A percentile compares a stretch with the other conserved stretches of the same genome.
phyloP scores from a whole-genome alignment of 2,797 vertebrate genomes.

The Selene dorsalis region DNA sequence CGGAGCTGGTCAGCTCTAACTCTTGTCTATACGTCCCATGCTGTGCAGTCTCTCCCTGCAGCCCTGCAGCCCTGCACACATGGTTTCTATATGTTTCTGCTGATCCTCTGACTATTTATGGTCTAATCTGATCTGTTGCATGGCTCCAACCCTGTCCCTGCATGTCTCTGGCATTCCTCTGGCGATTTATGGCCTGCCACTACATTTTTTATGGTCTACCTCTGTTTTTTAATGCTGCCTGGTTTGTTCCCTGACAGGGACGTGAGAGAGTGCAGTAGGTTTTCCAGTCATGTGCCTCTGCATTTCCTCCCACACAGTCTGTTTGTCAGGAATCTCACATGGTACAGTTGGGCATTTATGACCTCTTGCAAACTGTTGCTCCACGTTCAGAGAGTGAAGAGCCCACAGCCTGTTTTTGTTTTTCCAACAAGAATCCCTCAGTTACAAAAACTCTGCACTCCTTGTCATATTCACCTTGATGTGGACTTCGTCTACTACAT shows the following conservation, averaged over 20 bases:
- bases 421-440: background rate
- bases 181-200: slow-evolving; percentile 45
- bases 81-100: slow-evolving; percentile 11
- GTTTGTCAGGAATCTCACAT: background rate
- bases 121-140: background rate
- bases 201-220: background rate
- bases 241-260: slow-evolving; percentile 15
- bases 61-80: background rate
- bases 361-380: background rate
- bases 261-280: background rate
- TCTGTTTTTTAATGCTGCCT: slow-evolving; percentile 16
- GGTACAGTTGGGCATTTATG: background rate
- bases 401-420: background rate
- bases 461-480: no score
- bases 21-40: background rate
- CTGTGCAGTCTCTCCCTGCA: no score
- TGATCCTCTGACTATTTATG: slow-evolving; percentile 46
- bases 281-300: background rate
- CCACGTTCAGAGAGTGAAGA: no score
- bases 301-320: background rate
- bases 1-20: background rate
- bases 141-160: slow-evolving; percentile 27
- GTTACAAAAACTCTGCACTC: no score
- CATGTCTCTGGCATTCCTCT: slow-evolving; percentile 56
- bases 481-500: no score